phyloP scores from a whole-genome alignment of 2,888 invertebrate species.

The Agonopterix alstromeriana region DNA sequence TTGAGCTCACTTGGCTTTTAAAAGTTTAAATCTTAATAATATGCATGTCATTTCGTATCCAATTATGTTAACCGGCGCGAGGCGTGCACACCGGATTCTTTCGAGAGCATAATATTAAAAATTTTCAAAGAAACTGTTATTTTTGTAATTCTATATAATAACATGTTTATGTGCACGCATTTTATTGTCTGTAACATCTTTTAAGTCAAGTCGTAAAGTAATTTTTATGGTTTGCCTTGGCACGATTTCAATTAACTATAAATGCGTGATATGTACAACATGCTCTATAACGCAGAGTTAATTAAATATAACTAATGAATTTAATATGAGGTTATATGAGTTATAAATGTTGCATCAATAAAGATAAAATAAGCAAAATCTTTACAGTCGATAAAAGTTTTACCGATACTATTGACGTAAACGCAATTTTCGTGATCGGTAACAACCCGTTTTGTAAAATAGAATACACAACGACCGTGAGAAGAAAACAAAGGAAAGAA shows the following conservation, averaged over 20 bases:
- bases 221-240: slow-evolving; percentile 31
- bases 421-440: no score
- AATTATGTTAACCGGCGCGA: slow-evolving; percentile 26
- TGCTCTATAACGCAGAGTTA: no score
- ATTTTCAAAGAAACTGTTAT: slow-evolving; percentile 16
- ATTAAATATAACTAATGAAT: no score
- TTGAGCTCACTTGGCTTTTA: slow-evolving; percentile 27
- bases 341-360: no score
- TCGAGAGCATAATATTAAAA: no score
- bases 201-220: slow-evolving; percentile 15
- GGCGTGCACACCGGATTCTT: slow-evolving; percentile 8
- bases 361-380: no score
- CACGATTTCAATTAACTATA: slow-evolving; percentile 35
- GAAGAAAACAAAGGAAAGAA: no score
- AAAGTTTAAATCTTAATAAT: slow-evolving; percentile 47
- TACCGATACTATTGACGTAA: no score
- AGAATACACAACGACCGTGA: no score
- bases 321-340: no score
- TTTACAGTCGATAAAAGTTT: no score
- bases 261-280: background rate
- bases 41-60: slow-evolving; percentile 32
- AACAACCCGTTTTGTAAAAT: no score
- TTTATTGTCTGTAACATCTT: slow-evolving; percentile 31
- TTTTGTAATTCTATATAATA: slow-evolving; percentile 36
- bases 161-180: slow-evolving; percentile 30